Base-by-base conservation (phyloP, 2,888 invertebrate species). In the Drosophila incognita region DNA sequence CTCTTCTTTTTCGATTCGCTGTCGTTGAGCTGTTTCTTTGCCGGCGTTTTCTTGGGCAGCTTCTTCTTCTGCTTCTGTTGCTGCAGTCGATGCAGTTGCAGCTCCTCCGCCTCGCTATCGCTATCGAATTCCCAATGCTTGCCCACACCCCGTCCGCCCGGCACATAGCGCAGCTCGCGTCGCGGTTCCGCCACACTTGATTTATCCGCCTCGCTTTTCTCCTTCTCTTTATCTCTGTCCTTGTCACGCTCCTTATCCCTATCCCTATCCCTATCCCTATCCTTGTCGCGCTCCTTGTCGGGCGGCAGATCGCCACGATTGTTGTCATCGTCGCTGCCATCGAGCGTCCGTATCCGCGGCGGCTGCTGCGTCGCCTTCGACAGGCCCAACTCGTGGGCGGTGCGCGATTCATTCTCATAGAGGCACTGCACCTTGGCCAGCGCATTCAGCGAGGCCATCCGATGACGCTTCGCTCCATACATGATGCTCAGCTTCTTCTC, bases 391-490 rank as follows among this genome's bases (percentile, higher is more conserved):
- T 95, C 95, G 90, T 96, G 95, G 71, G 96, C 96, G 1, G 96
- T 95, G 58, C 96, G 94, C 59, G 96, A 96, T 93, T 98, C 98
- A 91, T 98, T 98, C 93, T 98, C 98, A 90, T 98, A 98, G 31
- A 98, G 94, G 90, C 97, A 97, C 92, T 98, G 97, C 3, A 98
- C 98, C 94, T 98, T 98, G 33, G 97, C 97, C 82, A 97, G 93
- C 1, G 98, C 98, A 91, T 98, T 98, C 36, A 98, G 93, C 3
- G 98, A 97, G 42, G 98, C 98, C 93, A 97, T 97, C 78, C 98
- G 95, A 91, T 97, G 97, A 52, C 96, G 94, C 92, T 97, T 97
- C 31, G 97, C 96, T 0, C 96, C 96, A 10, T 92, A 92, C 38
- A 56, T 38, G 21, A 88, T 89, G 56, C 91, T 92, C 11, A 92